phyloP scores from a whole-genome alignment of 1,140 invertebrate genomes.

The Drosophila novamexicana region DNA sequence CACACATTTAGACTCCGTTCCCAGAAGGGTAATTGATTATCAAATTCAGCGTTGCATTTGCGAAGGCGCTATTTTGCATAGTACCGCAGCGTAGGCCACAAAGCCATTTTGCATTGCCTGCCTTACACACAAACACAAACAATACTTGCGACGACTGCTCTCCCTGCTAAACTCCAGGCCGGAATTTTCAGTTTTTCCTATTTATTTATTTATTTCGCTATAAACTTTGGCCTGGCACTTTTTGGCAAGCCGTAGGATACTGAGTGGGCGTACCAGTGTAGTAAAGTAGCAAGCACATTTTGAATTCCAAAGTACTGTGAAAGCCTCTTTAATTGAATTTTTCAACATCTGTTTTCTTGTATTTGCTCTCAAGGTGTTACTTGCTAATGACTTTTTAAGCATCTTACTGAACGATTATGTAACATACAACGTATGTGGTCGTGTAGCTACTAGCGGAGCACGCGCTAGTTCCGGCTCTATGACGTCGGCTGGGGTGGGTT shows the following conservation, averaged over 20 bases:
- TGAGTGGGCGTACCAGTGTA: slow-evolving; percentile 5
- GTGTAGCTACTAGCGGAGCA: no score
- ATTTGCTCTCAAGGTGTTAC: neutral
- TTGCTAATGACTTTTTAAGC: neutral
- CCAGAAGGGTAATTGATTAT: slow-evolving; percentile 75
- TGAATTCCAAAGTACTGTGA: slow-evolving; percentile 78
- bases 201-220: slow-evolving; percentile 29
- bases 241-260: slow-evolving; percentile 47
- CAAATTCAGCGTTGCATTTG: slow-evolving; percentile 77
- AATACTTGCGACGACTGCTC: neutral
- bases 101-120: slow-evolving; percentile 35
- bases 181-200: slow-evolving; percentile 12
- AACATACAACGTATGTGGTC: no score
- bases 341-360: neutral
- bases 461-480: no score
- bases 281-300: slow-evolving; percentile 67
- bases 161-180: slow-evolving; percentile 12
- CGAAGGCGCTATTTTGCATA: slow-evolving; percentile 28
- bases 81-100: slow-evolving; percentile 39
- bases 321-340: slow-evolving; percentile 70
- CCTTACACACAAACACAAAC: slow-evolving; percentile 2
- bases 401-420: neutral
- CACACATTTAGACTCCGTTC: slow-evolving; percentile 18
- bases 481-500: no score
- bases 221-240: slow-evolving; percentile 53